Conservation (phyloP, 2,113 vertebrate genomes). For the Monopterus albus region DNA sequence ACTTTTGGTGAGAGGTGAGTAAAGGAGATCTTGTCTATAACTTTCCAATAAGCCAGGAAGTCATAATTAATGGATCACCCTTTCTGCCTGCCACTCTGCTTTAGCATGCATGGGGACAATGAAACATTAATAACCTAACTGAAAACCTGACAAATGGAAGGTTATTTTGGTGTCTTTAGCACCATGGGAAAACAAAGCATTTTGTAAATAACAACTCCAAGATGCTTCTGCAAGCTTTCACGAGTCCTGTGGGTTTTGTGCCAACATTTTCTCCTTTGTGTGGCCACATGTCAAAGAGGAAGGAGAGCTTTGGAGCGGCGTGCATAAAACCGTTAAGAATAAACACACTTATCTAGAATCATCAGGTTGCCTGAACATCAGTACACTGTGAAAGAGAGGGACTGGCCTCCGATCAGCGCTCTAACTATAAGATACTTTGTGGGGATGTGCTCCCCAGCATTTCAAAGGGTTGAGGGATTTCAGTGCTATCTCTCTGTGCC, state of each 20-base stretch:
- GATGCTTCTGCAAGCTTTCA: constrained; percentile 44
- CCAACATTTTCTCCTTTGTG: constrained; percentile 20
- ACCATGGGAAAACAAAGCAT: constrained; percentile 67
- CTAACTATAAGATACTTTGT: constrained; percentile 60
- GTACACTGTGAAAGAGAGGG: constrained; percentile 30
- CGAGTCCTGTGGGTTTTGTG: constrained; percentile 43
- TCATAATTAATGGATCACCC: constrained; percentile 68
- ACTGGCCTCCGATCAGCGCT: constrained; percentile 49
- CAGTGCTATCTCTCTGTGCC: constrained; percentile 72
- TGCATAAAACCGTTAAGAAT: constrained; percentile 58
- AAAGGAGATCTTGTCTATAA: constrained; percentile 21
- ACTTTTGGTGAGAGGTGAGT: constrained; percentile 15
- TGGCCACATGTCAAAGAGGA: constrained; percentile 55
- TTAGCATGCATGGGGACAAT: constrained; percentile 58
- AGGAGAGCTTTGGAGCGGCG: constrained; percentile 21
- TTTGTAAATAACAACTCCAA: constrained; percentile 56
- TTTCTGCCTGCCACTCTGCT: constrained; percentile 23
- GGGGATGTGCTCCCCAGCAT: constrained; percentile 39
- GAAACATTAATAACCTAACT: constrained; percentile 71
- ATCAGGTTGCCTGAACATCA: constrained; percentile 34
- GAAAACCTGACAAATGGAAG: constrained; percentile 58
- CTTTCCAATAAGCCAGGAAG: constrained; percentile 39
- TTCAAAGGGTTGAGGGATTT: constrained; percentile 65
- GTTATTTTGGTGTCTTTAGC: constrained; percentile 64
- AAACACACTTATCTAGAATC: constrained; percentile 61